Percentiles rank a stretch among this genome's conserved stretches.
phyloP scores from a whole-genome alignment of 2,113 vertebrate genomes.

The Drymodes brunneopygia region DNA sequence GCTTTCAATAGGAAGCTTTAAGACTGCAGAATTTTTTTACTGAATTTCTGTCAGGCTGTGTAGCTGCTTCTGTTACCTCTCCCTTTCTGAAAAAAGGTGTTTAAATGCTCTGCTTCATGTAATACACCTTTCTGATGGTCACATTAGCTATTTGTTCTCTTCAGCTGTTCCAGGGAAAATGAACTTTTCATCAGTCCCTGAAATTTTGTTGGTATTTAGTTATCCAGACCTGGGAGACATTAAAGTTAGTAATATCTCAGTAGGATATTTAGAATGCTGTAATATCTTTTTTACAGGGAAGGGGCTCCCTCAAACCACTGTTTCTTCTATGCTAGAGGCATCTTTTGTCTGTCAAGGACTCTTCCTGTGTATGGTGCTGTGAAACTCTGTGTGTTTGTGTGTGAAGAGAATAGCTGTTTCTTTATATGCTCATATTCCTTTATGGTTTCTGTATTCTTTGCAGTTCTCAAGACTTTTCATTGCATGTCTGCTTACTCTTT shows the following conservation, averaged over 20 bases:
- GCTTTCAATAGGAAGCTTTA: neutral
- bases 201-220: neutral
- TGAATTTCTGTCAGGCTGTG: accelerated
- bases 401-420: neutral
- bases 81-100: neutral
- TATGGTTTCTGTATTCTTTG: neutral
- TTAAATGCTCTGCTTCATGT: neutral
- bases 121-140: neutral
- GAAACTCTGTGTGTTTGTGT: neutral
- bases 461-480: neutral
- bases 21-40: neutral
- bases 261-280: neutral
- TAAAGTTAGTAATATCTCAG: neutral
- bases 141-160: neutral
- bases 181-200: neutral
- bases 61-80: neutral
- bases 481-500: neutral
- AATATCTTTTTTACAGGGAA: neutral
- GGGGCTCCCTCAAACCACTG: neutral
- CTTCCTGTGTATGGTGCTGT: neutral
- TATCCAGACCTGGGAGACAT: neutral
- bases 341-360: neutral
- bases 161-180: neutral
- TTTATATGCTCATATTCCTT: neutral
- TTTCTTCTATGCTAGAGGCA: neutral